Evolutionary conservation across 2,888 invertebrate species (phyloP).

Genomic region (Pomacea canaliculata): DNA sequence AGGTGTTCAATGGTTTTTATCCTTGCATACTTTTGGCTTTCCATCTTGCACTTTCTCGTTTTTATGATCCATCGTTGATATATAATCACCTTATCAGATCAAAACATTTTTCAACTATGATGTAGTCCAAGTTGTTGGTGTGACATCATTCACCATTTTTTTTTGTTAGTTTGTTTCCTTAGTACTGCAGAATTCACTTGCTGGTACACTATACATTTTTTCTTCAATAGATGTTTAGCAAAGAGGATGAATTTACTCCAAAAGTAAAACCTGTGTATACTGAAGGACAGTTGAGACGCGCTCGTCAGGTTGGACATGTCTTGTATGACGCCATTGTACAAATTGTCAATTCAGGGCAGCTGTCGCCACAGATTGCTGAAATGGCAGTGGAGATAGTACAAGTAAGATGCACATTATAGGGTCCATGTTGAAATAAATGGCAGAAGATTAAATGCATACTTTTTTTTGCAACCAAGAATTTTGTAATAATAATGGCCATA

Average conservation of each 20-base stretch:
- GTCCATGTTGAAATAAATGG: neutral
- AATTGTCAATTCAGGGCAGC: conserved; percentile 45
- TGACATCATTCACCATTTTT: neutral
- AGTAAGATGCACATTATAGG: conserved; percentile 28
- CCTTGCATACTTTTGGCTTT: too few relatives aligned
- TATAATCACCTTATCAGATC: too few relatives aligned
- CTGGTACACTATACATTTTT: neutral
- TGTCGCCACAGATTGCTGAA: conserved; percentile 38
- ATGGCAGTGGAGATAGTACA: conserved; percentile 42
- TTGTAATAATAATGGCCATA: too few relatives aligned
- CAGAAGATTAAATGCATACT: neutral
- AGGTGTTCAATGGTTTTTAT: too few relatives aligned
- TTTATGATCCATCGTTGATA: too few relatives aligned
- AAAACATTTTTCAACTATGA: neutral
- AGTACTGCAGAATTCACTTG: too few relatives aligned
- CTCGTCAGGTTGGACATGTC: conserved; percentile 46
- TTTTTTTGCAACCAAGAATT: too few relatives aligned
- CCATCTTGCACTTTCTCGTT: too few relatives aligned
- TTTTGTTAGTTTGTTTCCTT: too few relatives aligned
- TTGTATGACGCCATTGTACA: conserved; percentile 45
- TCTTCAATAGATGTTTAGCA: neutral
- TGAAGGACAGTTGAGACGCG: conserved; percentile 36
- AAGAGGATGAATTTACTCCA: neutral
- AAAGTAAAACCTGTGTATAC: conserved; percentile 20
- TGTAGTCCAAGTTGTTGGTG: neutral